These are phyloP conservation scores for Cotesia vestalis DNA, from an alignment of 1,140 invertebrate genomes.

Conservation along the genomic window DNA sequence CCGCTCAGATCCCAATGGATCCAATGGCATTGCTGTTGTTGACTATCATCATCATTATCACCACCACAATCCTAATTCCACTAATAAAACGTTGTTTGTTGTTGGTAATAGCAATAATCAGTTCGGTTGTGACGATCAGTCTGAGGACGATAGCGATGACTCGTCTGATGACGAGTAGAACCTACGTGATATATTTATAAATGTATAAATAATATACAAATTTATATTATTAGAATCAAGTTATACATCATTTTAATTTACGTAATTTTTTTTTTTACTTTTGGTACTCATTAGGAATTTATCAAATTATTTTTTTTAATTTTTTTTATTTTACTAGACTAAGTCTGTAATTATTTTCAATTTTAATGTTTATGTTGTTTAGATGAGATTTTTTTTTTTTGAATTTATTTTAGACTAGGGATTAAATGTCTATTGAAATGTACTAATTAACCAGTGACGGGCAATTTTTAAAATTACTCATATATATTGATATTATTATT, in stretches of 20 bases:
- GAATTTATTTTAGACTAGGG: too few relatives aligned
- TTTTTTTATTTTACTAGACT: constrained; percentile 43
- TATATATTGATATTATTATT: too few relatives aligned
- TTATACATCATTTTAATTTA: not conserved
- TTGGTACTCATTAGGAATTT: constrained; percentile 41
- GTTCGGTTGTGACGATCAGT: constrained; percentile 15
- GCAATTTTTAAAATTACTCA: not conserved
- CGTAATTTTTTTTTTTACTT: constrained; percentile 18
- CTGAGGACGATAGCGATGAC: constrained; percentile 26
- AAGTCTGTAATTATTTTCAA: constrained; percentile 66
- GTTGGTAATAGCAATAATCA: constrained; percentile 32
- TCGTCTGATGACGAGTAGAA: constrained; percentile 32
- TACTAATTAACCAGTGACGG: constrained; percentile 38
- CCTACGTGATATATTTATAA: not conserved
- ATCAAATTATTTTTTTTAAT: constrained; percentile 44
- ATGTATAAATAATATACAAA: not conserved
- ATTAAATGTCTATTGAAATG: constrained; percentile 53
- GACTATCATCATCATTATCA: constrained; percentile 48
- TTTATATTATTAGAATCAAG: not conserved
- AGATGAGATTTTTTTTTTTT: constrained; percentile 47
- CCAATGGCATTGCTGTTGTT: constrained; percentile 56
- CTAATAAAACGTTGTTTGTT: constrained; percentile 48
- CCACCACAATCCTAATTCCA: constrained; percentile 15
- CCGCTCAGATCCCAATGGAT: constrained; percentile 46
- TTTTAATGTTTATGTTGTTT: constrained; percentile 53